Base-by-base conservation (phyloP, 2,797 vertebrate species). In the Aeoliscus strigatus region DNA sequence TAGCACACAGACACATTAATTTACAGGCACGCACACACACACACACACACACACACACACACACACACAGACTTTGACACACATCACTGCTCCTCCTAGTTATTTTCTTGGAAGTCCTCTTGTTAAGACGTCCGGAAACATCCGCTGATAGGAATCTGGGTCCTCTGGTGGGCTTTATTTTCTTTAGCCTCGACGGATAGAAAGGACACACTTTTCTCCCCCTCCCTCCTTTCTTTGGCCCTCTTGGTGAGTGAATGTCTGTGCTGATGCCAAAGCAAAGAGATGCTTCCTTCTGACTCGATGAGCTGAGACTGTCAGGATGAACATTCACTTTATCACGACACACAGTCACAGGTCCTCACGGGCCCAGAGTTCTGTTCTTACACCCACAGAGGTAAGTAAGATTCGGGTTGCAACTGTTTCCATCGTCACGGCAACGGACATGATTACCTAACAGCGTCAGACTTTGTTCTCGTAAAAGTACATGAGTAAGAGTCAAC, bases 111-210 rank as follows among this genome's bases (percentile, higher is more conserved):
- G 66, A 82, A 84, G 73, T 64, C 58, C 61, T 77, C 70, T 69
- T 59, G 73, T 82, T 65, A 77, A 80, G 72, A 64, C 48, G 59
- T 65, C 77, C 45, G 70, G 81, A 85, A 85, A 86, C 73, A 82
- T 76, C 73, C 75, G 34, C 64, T 66, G 81, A 86, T 86, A 82
- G 62, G 69, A 81, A 86, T 86, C 80, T 77, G 4, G 33, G 57
- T 75, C 58, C 74, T 78, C 68, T 76, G 71, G 70, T 70, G 66
- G 64, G 66, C 61, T 83, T 75, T 81, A 76, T 84, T 83, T 81
- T 82, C 72, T 77, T 81, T 77, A 79, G 70, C 67, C 64, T 70
- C 60, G 55, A 60, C 77, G 49, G 73, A 77, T 75, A 75, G 63
- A 71, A 67, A 60, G 49, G 75, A 79, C 73, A 76, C 69, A 54